Evolutionary conservation across 2,113 vertebrate genomes (phyloP), one percentile per base, ranked within the genome.

Genomic region (Eulemur macaco): DNA sequence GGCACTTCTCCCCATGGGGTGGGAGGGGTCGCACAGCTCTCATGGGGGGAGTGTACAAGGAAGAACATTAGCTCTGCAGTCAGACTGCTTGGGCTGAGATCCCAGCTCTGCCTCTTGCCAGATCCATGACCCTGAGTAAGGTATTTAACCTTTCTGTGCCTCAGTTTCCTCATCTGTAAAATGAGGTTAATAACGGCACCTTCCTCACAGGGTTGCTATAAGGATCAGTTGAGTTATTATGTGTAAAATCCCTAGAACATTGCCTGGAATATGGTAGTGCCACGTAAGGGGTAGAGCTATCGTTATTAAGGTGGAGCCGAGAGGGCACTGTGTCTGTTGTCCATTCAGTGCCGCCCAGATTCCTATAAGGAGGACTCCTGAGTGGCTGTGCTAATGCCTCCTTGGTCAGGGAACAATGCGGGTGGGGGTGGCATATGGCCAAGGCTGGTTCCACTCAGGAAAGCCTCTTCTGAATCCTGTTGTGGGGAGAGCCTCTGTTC

Each of bases 111-210:
- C n/a, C 39, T 90, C 50, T 18, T 64, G n/a, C 68, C 29, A 47
- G 39, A 20, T 88, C 60, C 34, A 29, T 78, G 82, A 39, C 60
- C 37, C 58, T 73, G 34, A 3, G 12, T 17, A 52, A 63, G 4
- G 20, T 45, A 25, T 8, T n/a, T 63, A 21, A 14, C 10, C 18
- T 52, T 80, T 47, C 39, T 73, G 52, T 82, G 73, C n/a, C 71
- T 95, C 34, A 5, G 20, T 85, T 88, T 91, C 60, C 50, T 80
- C 74, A 50, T 37, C 76, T 39, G 4, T 86, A 63, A 88, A 91
- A 50, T 64, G 29, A 37, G 31, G 58, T 18, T 66, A 60, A 69
- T 39, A 71, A 37, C 29, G 5, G 20, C 64, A 87, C 73, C 64
- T 80, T 89, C 58, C 45, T 92, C n/a, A 47, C 0, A 50, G 54